phyloP scores from a whole-genome alignment of 2,797 vertebrate species.

The Liparis tanakae region DNA sequence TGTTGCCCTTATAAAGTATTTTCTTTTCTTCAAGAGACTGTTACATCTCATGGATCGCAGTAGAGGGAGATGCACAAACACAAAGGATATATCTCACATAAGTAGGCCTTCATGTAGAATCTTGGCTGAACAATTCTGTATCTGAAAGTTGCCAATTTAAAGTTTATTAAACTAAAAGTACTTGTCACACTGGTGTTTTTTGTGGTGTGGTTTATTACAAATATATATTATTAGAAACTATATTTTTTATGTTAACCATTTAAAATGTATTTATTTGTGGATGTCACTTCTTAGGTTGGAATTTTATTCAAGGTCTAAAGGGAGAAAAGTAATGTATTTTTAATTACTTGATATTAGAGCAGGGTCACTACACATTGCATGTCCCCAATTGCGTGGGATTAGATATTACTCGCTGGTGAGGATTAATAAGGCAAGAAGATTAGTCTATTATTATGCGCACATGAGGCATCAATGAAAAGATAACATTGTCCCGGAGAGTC shows the following conservation, averaged over 20 bases:
- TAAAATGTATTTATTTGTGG: constrained; percentile 29
- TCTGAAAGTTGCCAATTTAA: constrained; percentile 40
- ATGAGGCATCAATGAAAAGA: constrained; percentile 15
- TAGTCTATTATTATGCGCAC: constrained; percentile 19
- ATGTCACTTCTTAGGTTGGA: constrained; percentile 10
- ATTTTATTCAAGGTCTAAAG: not conserved
- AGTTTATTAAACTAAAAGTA: constrained; percentile 54
- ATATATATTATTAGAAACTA: constrained; percentile 42
- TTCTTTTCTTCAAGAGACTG: constrained; percentile 43
- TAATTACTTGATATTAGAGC: not conserved
- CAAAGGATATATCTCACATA: constrained; percentile 19
- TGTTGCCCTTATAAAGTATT: constrained; percentile 23
- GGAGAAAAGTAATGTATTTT: not conserved
- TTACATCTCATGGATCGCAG: constrained; percentile 30
- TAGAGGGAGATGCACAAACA: constrained; percentile 33
- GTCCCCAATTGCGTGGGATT: constrained; percentile 15
- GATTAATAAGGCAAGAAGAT: constrained; percentile 47
- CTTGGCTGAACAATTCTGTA: constrained; percentile 22
- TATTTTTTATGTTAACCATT: constrained; percentile 45
- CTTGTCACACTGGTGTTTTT: constrained; percentile 21
- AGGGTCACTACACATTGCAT: not conserved
- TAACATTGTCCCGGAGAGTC: not conserved
- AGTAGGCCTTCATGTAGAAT: constrained; percentile 4
- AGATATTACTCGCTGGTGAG: constrained; percentile 11
- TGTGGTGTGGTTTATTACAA: not conserved